Conservation (phyloP, 2,113 vertebrate species). For the Herpetotheres cachinnans region DNA sequence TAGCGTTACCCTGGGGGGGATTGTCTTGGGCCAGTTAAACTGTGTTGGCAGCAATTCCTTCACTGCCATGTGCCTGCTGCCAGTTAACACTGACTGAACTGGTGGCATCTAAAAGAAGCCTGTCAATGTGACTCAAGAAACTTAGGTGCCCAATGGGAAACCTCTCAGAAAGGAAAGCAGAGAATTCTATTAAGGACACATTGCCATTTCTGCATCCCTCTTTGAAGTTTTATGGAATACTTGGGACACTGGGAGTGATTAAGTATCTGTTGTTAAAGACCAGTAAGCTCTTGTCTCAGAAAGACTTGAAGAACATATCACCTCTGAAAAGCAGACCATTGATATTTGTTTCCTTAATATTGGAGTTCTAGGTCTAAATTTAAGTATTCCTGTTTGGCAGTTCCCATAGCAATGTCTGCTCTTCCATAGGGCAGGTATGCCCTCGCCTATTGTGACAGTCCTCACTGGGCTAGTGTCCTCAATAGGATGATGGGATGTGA, state of each 20-base stretch:
- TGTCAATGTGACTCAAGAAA: not conserved
- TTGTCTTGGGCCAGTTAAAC: not conserved
- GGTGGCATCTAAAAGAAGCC: not conserved
- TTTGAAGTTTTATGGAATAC: not conserved
- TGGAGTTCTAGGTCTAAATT: not conserved
- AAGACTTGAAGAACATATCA: not conserved
- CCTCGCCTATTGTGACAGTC: not conserved
- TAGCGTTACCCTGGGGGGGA: not conserved
- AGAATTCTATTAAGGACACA: not conserved
- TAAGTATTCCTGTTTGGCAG: not conserved
- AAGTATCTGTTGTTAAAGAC: not conserved
- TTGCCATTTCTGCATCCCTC: not conserved
- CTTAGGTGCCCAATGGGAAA: not conserved
- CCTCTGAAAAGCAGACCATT: not conserved
- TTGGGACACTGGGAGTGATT: not conserved
- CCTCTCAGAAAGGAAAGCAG: not conserved
- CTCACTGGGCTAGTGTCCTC: not conserved
- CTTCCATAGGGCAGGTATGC: not conserved
- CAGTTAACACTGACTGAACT: not conserved
- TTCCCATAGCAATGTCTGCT: not conserved
- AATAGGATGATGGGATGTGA: not conserved
- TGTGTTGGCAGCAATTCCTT: not conserved
- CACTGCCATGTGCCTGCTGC: not conserved
- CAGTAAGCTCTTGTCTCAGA: not conserved
- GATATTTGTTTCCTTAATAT: not conserved